Conservation (phyloP, 2,888 invertebrate genomes). For the Xestia ashworthii region DNA sequence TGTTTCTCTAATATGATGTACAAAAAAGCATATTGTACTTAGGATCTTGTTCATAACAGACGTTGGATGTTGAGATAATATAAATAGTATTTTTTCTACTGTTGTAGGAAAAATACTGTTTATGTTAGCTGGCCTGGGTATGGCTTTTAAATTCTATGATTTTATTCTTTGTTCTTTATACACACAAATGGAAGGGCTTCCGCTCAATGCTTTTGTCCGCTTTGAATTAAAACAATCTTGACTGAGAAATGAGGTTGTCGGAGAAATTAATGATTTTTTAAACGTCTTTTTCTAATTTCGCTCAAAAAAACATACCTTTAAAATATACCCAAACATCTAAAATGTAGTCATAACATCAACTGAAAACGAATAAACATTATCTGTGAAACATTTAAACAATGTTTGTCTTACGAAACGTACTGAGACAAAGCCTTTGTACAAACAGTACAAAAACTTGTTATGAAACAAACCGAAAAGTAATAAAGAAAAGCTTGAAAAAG, state of each 20-base stretch:
- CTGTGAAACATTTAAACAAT: conserved; percentile 33
- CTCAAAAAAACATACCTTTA: not conserved
- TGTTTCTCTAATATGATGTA: not conserved
- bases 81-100: no score
- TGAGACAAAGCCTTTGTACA: conserved; percentile 42
- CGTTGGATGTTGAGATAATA: no score
- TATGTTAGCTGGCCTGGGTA: not conserved
- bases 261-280: conserved; percentile 45
- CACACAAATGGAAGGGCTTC: conserved; percentile 20
- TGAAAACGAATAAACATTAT: conserved; percentile 10
- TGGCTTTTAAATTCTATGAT: not conserved
- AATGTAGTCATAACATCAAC: conserved; percentile 11
- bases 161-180: conserved; percentile 30
- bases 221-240: conserved; percentile 42
- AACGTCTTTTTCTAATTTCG: conserved; percentile 5
- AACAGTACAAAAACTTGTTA: conserved; percentile 30
- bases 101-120: no score
- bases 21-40: not conserved
- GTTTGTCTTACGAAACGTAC: conserved; percentile 25
- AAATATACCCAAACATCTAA: conserved; percentile 25
- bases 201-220: conserved; percentile 27
- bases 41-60: not conserved
- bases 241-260: conserved; percentile 30
- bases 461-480: conserved; percentile 49
- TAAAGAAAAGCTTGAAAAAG: conserved; percentile 43